Conservation (phyloP, 2,113 vertebrate species). For the Mirounga angustirostris region DNA sequence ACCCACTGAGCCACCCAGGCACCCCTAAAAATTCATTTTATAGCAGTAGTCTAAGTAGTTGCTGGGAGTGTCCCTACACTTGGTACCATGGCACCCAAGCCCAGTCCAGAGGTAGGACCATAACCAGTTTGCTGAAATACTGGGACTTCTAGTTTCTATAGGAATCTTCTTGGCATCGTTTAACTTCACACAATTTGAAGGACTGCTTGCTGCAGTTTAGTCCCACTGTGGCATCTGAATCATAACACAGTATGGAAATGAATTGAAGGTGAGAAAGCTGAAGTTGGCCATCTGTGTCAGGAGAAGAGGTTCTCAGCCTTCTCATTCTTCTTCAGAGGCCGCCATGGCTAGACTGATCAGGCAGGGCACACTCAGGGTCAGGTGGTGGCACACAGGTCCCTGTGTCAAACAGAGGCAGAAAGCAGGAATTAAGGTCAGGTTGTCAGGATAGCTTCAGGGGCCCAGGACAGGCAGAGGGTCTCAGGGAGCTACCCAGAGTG, state of each 20-base stretch:
- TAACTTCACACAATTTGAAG: background rate
- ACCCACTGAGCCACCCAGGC: too few species aligned
- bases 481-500: background rate
- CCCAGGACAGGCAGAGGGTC: background rate
- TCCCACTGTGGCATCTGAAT: background rate
- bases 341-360: background rate
- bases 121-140: background rate
- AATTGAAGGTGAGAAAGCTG: background rate
- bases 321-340: background rate
- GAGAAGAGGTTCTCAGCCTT: background rate
- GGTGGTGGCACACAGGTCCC: background rate
- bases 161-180: background rate
- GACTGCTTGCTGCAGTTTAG: background rate
- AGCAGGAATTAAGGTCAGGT: background rate
- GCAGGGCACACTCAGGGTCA: background rate
- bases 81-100: too few species aligned
- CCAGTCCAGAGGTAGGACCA: background rate
- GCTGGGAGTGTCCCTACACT: background rate
- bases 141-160: background rate
- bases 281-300: background rate
- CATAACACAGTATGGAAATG: background rate
- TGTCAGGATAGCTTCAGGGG: background rate
- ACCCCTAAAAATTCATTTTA: background rate
- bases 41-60: background rate
- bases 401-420: constrained; percentile 2